Conservation (phyloP, 2,113 vertebrate species). For the Hippocampus abdominalis region DNA sequence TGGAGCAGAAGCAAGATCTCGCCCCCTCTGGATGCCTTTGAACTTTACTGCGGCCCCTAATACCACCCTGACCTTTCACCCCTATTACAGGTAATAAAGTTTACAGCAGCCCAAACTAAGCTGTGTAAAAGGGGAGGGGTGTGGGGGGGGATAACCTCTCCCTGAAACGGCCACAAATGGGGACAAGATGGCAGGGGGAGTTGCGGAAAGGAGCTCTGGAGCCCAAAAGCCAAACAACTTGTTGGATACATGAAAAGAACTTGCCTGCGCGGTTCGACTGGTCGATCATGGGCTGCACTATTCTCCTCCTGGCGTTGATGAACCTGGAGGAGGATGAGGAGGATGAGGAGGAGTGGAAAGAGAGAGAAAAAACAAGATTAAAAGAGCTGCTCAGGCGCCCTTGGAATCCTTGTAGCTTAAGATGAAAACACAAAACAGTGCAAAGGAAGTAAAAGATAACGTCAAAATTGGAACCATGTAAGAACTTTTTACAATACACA, state of each 20-base stretch:
- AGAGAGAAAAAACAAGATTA: constrained; percentile 35
- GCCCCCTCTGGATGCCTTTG: constrained; percentile 89
- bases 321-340: constrained; percentile 80
- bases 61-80: constrained; percentile 88
- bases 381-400: constrained; percentile 35
- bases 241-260: constrained; percentile 70
- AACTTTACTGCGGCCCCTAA: constrained; percentile 95
- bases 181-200: constrained; percentile 20
- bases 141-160: constrained; percentile 14
- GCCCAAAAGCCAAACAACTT: constrained; percentile 60
- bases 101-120: constrained; percentile 97
- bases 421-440: constrained; percentile 35
- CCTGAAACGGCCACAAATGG: constrained; percentile 56
- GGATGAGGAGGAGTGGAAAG: not conserved
- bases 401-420: constrained; percentile 32
- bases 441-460: not conserved
- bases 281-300: constrained; percentile 99
- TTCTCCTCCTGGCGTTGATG: constrained; percentile 99
- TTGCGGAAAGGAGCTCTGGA: constrained; percentile 52
- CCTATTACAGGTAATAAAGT: constrained; percentile 99
- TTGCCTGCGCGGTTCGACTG: constrained; percentile 99
- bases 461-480: not conserved
- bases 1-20: constrained; percentile 84
- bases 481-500: too few relatives aligned
- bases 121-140: constrained; percentile 85